A percentile compares a stretch with the other conserved stretches of the same genome.
Evolutionary conservation across 2,113 vertebrate species (phyloP).

Genomic region (Cyphomyrus discorhynchus): DNA sequence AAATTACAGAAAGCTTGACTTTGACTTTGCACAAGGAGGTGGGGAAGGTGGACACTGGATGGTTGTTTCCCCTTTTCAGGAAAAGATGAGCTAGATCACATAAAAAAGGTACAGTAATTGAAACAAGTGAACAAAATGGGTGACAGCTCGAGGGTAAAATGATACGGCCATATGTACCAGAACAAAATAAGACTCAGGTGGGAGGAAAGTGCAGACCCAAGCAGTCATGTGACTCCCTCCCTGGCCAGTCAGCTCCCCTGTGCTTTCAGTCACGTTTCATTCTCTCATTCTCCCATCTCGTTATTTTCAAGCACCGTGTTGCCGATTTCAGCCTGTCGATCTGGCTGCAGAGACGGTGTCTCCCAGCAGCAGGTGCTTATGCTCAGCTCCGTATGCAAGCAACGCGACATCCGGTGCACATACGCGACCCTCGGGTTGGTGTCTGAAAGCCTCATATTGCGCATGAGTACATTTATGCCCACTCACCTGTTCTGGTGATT

Average conservation of each 20-base stretch:
- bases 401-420: neutral
- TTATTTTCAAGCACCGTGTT: neutral
- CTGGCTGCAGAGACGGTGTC: neutral
- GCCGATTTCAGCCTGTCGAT: neutral
- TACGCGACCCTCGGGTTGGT: neutral
- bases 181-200: neutral
- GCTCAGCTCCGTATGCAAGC: neutral
- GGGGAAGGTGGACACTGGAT: neutral
- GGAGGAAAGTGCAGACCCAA: neutral
- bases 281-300: neutral
- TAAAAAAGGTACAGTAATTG: neutral
- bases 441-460: neutral
- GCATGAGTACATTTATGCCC: neutral
- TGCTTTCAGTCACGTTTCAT: neutral
- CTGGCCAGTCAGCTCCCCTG: neutral
- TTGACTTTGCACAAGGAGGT: neutral
- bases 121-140: neutral
- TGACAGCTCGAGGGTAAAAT: neutral
- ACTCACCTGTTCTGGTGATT: neutral
- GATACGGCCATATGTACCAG: neutral
- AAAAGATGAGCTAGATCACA: neutral
- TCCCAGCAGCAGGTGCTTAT: neutral
- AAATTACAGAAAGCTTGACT: neutral
- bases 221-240: neutral
- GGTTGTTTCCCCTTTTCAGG: neutral